Conservation (phyloP, 2,113 vertebrate genomes). For the Alouatta palliata region DNA sequence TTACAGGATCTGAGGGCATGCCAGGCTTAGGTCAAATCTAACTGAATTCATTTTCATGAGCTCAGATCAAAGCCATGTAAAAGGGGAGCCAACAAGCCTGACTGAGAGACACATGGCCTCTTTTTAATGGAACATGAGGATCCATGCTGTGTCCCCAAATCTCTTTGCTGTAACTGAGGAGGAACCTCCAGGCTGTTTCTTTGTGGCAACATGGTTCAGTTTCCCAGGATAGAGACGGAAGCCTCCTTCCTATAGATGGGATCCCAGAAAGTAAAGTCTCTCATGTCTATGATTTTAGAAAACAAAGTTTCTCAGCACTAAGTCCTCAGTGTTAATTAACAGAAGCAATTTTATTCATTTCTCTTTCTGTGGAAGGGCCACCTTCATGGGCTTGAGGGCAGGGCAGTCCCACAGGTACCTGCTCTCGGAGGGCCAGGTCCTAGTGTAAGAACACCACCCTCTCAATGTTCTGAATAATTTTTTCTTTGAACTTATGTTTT, state of each 20-base stretch:
- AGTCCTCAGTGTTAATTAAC: background rate
- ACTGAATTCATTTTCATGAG: background rate
- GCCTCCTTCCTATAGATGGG: background rate
- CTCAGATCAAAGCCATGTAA: background rate
- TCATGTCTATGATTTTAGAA: background rate
- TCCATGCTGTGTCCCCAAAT: background rate
- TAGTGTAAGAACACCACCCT: background rate
- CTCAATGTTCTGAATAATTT: background rate
- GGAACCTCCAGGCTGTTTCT: background rate
- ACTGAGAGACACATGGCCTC: too few species aligned
- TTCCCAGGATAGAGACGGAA: background rate
- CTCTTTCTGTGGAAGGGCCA: background rate
- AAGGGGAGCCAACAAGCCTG: accelerated
- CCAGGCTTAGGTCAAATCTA: background rate
- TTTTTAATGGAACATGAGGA: background rate
- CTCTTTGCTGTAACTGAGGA: background rate
- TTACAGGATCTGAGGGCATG: background rate
- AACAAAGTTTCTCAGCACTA: background rate
- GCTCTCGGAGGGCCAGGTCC: too few species aligned
- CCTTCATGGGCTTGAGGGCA: background rate
- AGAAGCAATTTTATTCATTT: background rate
- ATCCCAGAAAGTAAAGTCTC: background rate
- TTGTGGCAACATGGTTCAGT: accelerated
- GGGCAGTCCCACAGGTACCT: background rate
- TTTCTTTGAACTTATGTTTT: background rate